Evolutionary conservation across 2,888 invertebrate genomes (phyloP).

Genomic region (Yponomeuta plumbellus): DNA sequence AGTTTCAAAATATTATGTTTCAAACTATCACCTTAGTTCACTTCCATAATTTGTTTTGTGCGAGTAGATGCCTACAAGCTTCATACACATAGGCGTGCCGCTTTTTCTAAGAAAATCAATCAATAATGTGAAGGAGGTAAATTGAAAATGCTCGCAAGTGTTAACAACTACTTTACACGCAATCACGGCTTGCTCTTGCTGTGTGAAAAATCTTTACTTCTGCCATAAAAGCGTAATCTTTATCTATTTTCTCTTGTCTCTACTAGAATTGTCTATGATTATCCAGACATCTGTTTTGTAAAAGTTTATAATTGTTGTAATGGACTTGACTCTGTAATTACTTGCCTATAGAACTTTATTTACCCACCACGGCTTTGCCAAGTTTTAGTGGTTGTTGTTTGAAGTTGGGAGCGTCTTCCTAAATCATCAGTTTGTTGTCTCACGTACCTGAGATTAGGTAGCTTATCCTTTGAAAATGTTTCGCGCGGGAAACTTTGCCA

Average conservation of each 20-base stretch:
- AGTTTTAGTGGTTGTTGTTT: neutral
- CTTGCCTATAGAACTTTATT: neutral
- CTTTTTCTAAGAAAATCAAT: constrained; percentile 57
- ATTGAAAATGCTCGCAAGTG: constrained; percentile 49
- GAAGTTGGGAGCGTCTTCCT: neutral
- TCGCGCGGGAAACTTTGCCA: constrained; percentile 61
- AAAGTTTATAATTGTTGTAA: neutral
- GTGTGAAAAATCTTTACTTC: constrained; percentile 9
- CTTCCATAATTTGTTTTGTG: neutral
- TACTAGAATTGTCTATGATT: neutral
- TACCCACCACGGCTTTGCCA: neutral
- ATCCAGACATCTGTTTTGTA: too few relatives aligned
- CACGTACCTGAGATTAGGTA: constrained; percentile 40
- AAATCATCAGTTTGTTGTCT: constrained; percentile 11
- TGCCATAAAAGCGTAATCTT: neutral
- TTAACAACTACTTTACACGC: constrained; percentile 23
- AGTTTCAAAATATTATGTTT: neutral
- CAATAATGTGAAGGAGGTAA: constrained; percentile 52
- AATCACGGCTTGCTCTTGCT: neutral
- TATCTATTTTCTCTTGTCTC: neutral
- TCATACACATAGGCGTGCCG: constrained; percentile 41
- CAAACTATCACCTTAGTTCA: too few relatives aligned
- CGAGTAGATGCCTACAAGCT: constrained; percentile 4
- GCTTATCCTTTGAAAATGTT: constrained; percentile 55
- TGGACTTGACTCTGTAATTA: neutral